Base-by-base conservation (phyloP, 1,140 invertebrate species). In the Kradibia gibbosae region DNA sequence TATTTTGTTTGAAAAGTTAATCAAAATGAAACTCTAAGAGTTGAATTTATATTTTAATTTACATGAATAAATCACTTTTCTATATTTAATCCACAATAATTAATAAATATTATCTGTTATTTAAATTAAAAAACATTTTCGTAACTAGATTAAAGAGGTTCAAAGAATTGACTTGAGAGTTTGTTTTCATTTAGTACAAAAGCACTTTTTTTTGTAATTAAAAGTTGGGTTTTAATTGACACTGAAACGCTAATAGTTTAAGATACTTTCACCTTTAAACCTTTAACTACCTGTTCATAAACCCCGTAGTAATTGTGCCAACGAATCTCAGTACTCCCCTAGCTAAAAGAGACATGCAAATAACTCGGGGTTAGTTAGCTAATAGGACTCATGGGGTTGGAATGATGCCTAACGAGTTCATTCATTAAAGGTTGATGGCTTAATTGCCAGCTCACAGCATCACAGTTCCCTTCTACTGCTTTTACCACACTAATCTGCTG, bases 381-480 rank as follows among this genome's bases (percentile, higher is more conserved):
- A 90, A 90, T 90, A 88, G 89, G 88, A 87, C 87, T 89, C 83
- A 84, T 85, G 83, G 86, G 85, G 86, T 86, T 85, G 86, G 84
- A 86, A 85, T 83, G 84, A 84, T 85, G 86, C 85, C 84, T 84
- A 87, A 85, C 87, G 86, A 89, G 87, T 90, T 91, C 87, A 90
- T 91, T 91, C 89, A 90, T 91, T 91, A 91, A 90, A 87, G 89
- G 90, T 89, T 91, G 89, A 91, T 90, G 88, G 88, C 88, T 90
- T 91, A 91, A 91, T 91, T 91, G 89, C 88, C 89, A 86, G 88
- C 88, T 90, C 87, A 86, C 88, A 90, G 89, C 87, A 89, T 89
- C 89, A 86, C 85, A 72, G 83, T 75, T 83, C 70, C 85, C 86
- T 82, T 39, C 83, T 84, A 83, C 72, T 67, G 79, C 84, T 81